Evolutionary conservation across 2,113 vertebrate genomes (phyloP), one percentile per base, ranked within the genome.

Genomic region (Melanerpes aurifrons): DNA sequence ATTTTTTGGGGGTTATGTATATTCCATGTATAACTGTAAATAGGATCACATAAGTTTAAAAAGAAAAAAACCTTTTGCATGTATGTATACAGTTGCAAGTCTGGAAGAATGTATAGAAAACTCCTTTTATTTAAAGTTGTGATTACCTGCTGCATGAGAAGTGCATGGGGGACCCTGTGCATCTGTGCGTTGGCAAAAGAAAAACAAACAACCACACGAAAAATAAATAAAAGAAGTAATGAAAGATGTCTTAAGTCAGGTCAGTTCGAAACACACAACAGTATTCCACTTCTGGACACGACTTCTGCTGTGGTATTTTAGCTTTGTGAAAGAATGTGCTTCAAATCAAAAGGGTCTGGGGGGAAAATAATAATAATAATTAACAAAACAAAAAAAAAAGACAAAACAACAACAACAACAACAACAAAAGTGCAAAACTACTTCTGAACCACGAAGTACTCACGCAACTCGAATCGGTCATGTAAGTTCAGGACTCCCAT

Each of bases 11-110:
- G 97, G 97, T 98, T 97, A 95, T 98, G 98, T 98, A 98, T 98
- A 98, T 97, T 97, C 96, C 96, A 97, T 98, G 97, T 98, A 98
- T 97, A 98, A 98, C 96, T 98, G 98, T 98, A 98, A 97, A 98
- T 98, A 98, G 73, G 97, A 97, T 97, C 94, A 95, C 93, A 97
- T 97, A 97, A 97, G 95, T 97, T 97, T 98, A 97, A 97, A 97
- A 97, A 93, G 10, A 37, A 37, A 37, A 37, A 37, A 37, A 37
- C 37, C 87, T 97, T 97, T 97, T 98, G 98, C 98, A 98, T 98
- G 98, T 98, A 94, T 97, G 97, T 98, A 98, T 98, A 98, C 97
- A 97, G 97, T 98, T 98, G 98, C 97, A 98, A 98, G 97, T 97
- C 97, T 98, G 97, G 97, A 97, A 97, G 97, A 98, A 98, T 98